phyloP scores from a whole-genome alignment of 2,113 vertebrate genomes.

The Neodontobutis hainanensis region DNA sequence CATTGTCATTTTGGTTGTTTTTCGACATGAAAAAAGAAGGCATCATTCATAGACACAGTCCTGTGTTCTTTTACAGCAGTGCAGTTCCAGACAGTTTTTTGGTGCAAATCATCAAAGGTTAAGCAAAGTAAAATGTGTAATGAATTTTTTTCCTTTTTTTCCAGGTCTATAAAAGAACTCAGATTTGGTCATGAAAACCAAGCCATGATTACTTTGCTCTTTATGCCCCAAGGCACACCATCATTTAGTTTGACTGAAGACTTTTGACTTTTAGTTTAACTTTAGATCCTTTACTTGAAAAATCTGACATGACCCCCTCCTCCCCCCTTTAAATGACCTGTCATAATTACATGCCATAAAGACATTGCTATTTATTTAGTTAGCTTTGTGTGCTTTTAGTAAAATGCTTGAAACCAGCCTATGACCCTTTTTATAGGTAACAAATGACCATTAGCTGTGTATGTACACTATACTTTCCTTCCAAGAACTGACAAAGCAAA shows the following conservation, averaged over 20 bases:
- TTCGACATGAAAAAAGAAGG: too few relatives aligned
- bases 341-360: slow-evolving; percentile 35
- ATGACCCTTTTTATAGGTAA: slow-evolving; percentile 43
- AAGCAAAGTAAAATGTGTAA: background rate
- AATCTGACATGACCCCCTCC: slow-evolving; percentile 36
- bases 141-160: slow-evolving; percentile 19
- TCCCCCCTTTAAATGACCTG: slow-evolving; percentile 31
- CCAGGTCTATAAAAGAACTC: slow-evolving; percentile 45
- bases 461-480: slow-evolving; percentile 26
- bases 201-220: slow-evolving; percentile 49
- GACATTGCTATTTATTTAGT: slow-evolving; percentile 45
- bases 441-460: slow-evolving; percentile 42
- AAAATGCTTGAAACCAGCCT: slow-evolving; percentile 29
- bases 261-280: slow-evolving; percentile 33
- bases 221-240: slow-evolving; percentile 42
- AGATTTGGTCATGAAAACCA: slow-evolving; percentile 34
- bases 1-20: too few relatives aligned
- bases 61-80: too few relatives aligned
- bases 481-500: slow-evolving; percentile 30
- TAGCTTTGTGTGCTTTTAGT: slow-evolving; percentile 21
- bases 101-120: background rate
- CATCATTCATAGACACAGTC: too few relatives aligned
- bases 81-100: too few relatives aligned
- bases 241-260: slow-evolving; percentile 29
- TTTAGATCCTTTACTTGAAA: slow-evolving; percentile 57